These are phyloP conservation scores for Hypolimnas misippus DNA, from an alignment of 2,888 invertebrate species.

Conservation along the genomic window DNA sequence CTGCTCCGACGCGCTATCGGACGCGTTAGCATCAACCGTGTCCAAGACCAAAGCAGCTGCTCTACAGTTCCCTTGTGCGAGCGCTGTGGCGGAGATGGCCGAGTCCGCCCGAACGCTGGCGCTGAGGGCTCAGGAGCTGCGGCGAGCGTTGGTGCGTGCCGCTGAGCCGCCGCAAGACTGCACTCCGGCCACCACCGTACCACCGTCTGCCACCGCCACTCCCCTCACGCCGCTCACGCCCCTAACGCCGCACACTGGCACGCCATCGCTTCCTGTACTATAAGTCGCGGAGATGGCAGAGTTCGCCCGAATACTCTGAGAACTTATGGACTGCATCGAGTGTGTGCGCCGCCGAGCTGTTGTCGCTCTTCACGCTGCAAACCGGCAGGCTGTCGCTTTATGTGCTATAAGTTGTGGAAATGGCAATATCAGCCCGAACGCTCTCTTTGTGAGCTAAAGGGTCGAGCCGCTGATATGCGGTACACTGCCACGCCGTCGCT, in stretches of 20 bases:
- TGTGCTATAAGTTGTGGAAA: too few relatives aligned
- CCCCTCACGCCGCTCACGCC: conserved; percentile 72
- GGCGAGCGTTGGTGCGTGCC: conserved; percentile 88
- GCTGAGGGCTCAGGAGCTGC: conserved; percentile 91
- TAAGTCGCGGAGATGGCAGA: too few relatives aligned
- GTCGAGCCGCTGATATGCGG: too few relatives aligned
- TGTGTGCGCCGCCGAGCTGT: too few relatives aligned
- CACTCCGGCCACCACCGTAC: conserved; percentile 63
- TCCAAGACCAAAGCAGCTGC: conserved; percentile 95
- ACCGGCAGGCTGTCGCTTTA: too few relatives aligned
- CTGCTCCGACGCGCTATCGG: conserved; percentile 91
- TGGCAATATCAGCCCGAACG: too few relatives aligned
- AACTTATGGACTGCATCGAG: too few relatives aligned
- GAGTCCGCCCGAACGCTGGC: conserved; percentile 94
- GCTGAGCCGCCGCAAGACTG: conserved; percentile 76
- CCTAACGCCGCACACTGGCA: conserved; percentile 51
- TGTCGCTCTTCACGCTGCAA: too few relatives aligned
- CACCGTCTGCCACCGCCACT: conserved; percentile 63
- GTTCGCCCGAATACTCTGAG: too few relatives aligned
- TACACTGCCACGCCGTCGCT: too few relatives aligned
- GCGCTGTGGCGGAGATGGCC: conserved; percentile 96
- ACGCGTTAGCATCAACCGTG: conserved; percentile 92
- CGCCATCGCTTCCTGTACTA: conserved; percentile 65
- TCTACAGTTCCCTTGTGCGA: conserved; percentile 95
- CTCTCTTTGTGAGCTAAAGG: too few relatives aligned